Conservation (phyloP, 64 coral and sea anemone genomes). For the Montipora efflorescens region DNA sequence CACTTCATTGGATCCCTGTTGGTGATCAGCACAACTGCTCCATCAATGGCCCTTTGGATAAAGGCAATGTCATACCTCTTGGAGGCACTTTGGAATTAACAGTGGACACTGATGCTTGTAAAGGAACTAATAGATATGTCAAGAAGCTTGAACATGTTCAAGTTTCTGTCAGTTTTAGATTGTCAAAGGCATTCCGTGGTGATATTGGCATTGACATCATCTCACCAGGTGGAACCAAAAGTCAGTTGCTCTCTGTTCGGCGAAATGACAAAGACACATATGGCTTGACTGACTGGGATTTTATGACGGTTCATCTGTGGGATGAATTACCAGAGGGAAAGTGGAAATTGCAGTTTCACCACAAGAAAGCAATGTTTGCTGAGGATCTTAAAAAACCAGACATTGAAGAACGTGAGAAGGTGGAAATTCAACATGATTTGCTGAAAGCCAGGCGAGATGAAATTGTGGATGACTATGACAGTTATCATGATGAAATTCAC, state of each 20-base stretch:
- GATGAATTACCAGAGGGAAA: slow-evolving; percentile 79
- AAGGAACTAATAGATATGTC: slow-evolving; percentile 50
- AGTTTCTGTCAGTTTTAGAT: slow-evolving; percentile 71
- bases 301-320: slow-evolving; percentile 99
- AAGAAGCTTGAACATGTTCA: slow-evolving; percentile 95
- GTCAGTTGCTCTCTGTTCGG: slow-evolving; percentile 81
- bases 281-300: slow-evolving; percentile 90
- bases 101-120: slow-evolving; percentile 82
- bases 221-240: slow-evolving; percentile 84
- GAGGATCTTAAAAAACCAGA: slow-evolving; percentile 66
- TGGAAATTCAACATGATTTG: slow-evolving; percentile 72
- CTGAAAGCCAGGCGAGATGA: slow-evolving; percentile 88
- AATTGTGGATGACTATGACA: slow-evolving; percentile 68
- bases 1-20: slow-evolving; percentile 84
- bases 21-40: slow-evolving; percentile 85
- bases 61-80: slow-evolving; percentile 53
- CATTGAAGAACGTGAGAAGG: slow-evolving; percentile 83
- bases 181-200: slow-evolving; percentile 88
- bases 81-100: slow-evolving; percentile 60
- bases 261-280: slow-evolving; percentile 69
- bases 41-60: slow-evolving; percentile 44
- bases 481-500: slow-evolving; percentile 93
- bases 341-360: slow-evolving; percentile 76
- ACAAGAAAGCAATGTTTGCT: slow-evolving; percentile 56
- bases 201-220: slow-evolving; percentile 81